A percentile compares a stretch with the other conserved stretches of the same genome.
These are phyloP conservation scores for Acrocephalus arundinaceus DNA, from an alignment of 2,113 vertebrate species.

Conservation along the genomic window DNA sequence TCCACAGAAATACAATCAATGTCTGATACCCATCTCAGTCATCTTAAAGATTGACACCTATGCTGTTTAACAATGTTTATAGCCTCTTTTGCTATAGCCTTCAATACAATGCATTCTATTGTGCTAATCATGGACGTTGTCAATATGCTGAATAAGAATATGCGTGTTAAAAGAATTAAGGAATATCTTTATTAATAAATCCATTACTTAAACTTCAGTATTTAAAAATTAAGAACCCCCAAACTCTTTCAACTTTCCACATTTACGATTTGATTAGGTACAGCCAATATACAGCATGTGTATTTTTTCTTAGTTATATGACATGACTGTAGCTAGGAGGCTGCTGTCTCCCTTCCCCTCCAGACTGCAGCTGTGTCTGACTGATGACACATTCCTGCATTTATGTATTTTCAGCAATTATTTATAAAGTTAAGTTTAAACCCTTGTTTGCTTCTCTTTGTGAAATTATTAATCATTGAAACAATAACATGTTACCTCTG, in stretches of 20 bases:
- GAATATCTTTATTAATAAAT: neutral
- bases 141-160: neutral
- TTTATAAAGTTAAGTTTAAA: neutral
- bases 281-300: neutral
- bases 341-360: neutral
- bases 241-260: neutral
- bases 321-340: neutral
- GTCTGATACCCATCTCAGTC: neutral
- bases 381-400: neutral
- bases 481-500: neutral
- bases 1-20: neutral
- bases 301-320: neutral
- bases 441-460: neutral
- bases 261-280: neutral
- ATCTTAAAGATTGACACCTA: neutral
- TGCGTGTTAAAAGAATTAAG: neutral
- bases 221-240: neutral
- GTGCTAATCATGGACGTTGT: neutral
- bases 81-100: neutral
- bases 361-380: neutral
- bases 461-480: neutral
- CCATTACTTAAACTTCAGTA: neutral
- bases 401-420: fast-evolving
- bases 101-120: neutral
- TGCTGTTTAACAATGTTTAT: neutral